Evolutionary conservation across 2,113 vertebrate species (phyloP).

Genomic region (Sciurus niger): DNA sequence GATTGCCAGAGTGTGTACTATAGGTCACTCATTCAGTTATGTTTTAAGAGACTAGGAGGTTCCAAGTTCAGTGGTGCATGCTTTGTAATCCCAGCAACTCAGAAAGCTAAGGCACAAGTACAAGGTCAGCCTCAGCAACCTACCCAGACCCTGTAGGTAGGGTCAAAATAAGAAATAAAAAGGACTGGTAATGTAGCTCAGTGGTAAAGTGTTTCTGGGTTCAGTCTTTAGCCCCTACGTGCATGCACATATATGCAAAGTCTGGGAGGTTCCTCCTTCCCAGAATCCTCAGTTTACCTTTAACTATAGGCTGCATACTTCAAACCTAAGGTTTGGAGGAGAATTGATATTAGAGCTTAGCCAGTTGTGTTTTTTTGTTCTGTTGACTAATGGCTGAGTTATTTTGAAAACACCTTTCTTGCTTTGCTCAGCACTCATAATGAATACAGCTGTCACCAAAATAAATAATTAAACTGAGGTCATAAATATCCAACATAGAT

Average conservation of each 20-base stretch:
- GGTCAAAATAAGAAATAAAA: no score
- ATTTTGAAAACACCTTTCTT: slow-evolving; percentile 61
- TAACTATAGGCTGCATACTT: neutral
- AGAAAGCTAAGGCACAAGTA: no score
- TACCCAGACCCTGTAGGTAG: no score
- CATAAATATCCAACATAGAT: neutral
- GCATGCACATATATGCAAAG: no score
- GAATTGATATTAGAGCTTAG: slow-evolving; percentile 24
- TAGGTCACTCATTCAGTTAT: neutral
- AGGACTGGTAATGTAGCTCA: no score
- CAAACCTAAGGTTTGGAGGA: neutral
- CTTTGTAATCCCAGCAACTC: no score
- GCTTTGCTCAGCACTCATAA: slow-evolving; percentile 28
- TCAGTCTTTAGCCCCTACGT: no score
- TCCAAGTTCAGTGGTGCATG: neutral
- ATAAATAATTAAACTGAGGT: slow-evolving; percentile 36
- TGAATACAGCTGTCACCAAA: slow-evolving; percentile 58
- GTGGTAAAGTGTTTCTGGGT: no score
- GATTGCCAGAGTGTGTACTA: neutral
- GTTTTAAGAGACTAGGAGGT: neutral
- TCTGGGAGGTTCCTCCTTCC: neutral
- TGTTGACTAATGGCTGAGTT: slow-evolving; percentile 57
- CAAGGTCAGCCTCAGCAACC: no score
- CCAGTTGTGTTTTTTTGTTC: slow-evolving; percentile 48
- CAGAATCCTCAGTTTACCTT: slow-evolving; percentile 27